Evolutionary conservation across 2,797 vertebrate species (phyloP).

Genomic region (Megalops cyprinoides): DNA sequence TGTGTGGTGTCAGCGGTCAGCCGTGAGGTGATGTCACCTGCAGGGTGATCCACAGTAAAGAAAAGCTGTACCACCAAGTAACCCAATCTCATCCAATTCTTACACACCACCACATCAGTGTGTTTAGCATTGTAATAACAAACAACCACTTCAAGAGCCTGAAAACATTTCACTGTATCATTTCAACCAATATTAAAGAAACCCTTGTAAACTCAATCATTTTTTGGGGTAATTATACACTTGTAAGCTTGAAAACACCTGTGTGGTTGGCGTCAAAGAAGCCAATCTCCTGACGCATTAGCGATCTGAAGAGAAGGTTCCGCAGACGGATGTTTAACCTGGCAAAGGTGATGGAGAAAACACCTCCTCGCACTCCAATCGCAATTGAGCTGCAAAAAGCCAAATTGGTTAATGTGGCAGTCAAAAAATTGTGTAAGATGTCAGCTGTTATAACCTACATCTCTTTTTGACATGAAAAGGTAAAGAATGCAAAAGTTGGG

Average conservation of each 20-base stretch:
- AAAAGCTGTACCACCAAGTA: neutral
- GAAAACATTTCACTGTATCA: neutral
- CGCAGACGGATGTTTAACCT: conserved; percentile 90
- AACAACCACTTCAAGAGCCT: neutral
- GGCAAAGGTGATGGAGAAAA: conserved; percentile 88
- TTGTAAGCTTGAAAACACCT: conserved; percentile 66
- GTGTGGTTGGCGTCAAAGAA: conserved; percentile 96
- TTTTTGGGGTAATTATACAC: neutral
- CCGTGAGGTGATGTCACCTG: conserved; percentile 93
- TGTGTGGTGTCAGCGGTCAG: conserved; percentile 94
- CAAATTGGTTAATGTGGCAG: neutral
- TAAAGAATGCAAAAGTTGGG: neutral
- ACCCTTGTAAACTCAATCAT: neutral
- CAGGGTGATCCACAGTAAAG: conserved; percentile 29
- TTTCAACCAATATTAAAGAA: neutral
- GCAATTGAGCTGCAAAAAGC: conserved; percentile 83
- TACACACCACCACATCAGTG: neutral
- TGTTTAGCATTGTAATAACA: neutral
- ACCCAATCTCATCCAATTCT: neutral
- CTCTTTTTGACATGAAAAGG: neutral
- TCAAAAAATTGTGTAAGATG: neutral
- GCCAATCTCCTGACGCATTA: conserved; percentile 91
- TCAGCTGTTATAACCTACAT: neutral
- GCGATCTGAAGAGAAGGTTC: conserved; percentile 87
- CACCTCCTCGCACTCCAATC: conserved; percentile 87